Base-by-base conservation (phyloP, 2,113 vertebrate genomes). In the Notechis scutatus region DNA sequence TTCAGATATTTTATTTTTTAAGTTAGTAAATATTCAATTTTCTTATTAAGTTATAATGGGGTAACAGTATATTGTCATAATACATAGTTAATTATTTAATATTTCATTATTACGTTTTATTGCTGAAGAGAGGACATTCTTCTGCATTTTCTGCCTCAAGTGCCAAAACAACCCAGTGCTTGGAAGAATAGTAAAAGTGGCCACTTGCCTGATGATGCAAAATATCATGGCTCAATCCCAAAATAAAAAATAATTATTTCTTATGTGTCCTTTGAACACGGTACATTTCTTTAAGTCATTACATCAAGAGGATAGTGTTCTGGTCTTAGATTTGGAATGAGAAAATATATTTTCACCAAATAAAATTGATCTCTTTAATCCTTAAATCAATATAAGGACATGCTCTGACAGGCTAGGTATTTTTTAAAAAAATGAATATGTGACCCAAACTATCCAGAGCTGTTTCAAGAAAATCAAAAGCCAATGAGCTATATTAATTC, bases 1-100 rank as follows among this genome's bases (percentile, higher is more conserved):
- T 96, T 96, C 95, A 95, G 96, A 95, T 95, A 91, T 93, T 93
- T 95, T 95, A 95, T 95, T 96, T 96, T 95, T 96, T 94, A 95
- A 91, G 54, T 94, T 57, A 95, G 91, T 97, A 95, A 96, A 96
- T 92, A 94, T 91, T 92, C 93, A 47, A 21, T 26, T 74, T 95
- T 93, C 92, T 94, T 96, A 95, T 18, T 54, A n/a, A 88, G n/a
- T 52, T n/a, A 8, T 54, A 34, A 12, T n/a, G n/a, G 29, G 7
- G 7, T 20, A 29, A 21, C 26, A 20, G 34, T 20, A 81, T 42
- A 81, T 42, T 81, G 74, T 21, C 74, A 42, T 21, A 81, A 81
- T 34, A 81, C 74, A 39, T 20, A 21, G 18, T 81, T 81, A 81
- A 81, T 81, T 81, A 42, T 81, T 81, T 42, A 81, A 42, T 81